Evolutionary conservation across 37 sponge, comb jelly and placozoan species (phyloP), one percentile per base, ranked within the genome.

Genomic region (Hormiphora californensis): DNA sequence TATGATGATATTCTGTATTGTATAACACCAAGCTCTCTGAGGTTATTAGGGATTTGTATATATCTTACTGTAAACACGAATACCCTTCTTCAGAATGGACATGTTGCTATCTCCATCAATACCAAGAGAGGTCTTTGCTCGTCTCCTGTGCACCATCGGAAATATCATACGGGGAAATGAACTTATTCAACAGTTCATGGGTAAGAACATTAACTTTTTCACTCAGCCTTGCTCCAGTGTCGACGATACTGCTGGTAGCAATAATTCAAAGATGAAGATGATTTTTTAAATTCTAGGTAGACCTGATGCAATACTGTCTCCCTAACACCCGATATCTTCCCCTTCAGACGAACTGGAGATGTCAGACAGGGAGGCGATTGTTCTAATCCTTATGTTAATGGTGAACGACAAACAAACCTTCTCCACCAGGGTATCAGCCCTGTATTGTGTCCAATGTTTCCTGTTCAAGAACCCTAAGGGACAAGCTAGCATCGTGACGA

Each of bases 371-470:
- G 85, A 91, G 0, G 96, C 94, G 27, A 85, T 94, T 54, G 89
- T 95, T 32, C 89, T 91, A 30, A 85, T 95, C 54, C 88, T 95
- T 32, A 91, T 92, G 92, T 92, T 91, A 39, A 93, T 95, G 94
- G 92, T 93, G 31, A 89, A 91, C 17, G 96, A 95, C 54, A 95
- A 95, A 86, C 94, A 93, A 43, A 90, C 91, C 0, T 68, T 92
- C n/a, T 30, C 59, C 0, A 67, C 92, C 7, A 78, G 94, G 0
- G 54, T 90, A 35, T 91, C 96, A 0, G 92, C 96, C 32, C 88
- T 95, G 39, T 95, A 95, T 86, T 95, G 96, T 87, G 90, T 95
- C 59, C 91, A 93, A 85, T 88, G 92, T 35, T 95, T 87, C 25
- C 78, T 95, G 31, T 92, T 78, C 67, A 92, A 92, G 61, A 92